Base-by-base conservation (phyloP, 2,888 invertebrate genomes). In the Smittia sp. region DNA sequence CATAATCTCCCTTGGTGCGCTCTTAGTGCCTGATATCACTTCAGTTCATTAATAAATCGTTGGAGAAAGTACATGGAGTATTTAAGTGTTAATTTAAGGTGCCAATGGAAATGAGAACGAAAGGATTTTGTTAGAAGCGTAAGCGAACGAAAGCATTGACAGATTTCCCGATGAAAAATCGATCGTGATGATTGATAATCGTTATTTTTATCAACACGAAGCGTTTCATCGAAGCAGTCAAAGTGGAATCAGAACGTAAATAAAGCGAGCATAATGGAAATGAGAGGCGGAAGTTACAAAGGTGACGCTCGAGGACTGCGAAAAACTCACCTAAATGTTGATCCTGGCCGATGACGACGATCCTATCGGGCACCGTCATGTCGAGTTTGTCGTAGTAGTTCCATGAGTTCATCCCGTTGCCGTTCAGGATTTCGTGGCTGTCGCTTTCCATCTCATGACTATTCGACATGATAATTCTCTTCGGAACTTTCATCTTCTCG, bases 281-380 rank as follows among this genome's bases (percentile, higher is more conserved):
- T 32, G 32, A 32, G 32, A 32, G 20, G 52, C 15, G 15, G 52
- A 52, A 20, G 52, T n/a, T 20, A 9, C 24, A 24, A 20, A 62
- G 20, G 20, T 11, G 18, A 24, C 4, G 62, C 6, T 66, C 6
- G 11, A 25, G 11, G 32, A 63, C 22, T n/a, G n/a, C 73, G 18
- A 52, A 58, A 58, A 58, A 20, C 58, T 58, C 58, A 86, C 87
- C 87, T 79, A 87, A 78, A 62, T 72, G 72, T 20, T 89, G 88
- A 78, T 88, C 88, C 81, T 89, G 88, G 80, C 96, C 96, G 78
- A 91, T 87, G 65, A 96, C 91, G 77, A 96, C 86, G 80, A 97
- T 96, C 79, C 95, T 88, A 79, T 96, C 96, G 1, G 96, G 96
- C 41, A 97, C 96, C 79, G 90, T 90, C 96, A 96, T 96, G 77